phyloP scores from a whole-genome alignment of 2,113 vertebrate species.

The Papio anubis region DNA sequence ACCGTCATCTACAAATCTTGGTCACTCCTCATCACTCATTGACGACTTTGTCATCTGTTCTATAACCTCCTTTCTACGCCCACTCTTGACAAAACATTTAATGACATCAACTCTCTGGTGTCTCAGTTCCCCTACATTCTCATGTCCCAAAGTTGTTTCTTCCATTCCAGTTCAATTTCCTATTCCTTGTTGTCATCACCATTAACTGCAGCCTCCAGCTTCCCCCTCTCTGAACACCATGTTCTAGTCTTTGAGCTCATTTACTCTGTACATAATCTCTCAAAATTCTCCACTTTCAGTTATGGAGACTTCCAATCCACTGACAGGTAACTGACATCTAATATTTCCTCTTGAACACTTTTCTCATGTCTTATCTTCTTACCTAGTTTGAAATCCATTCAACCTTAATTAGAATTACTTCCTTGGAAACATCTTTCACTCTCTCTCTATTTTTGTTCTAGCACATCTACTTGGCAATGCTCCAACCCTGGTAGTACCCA shows the following conservation, averaged over 20 bases:
- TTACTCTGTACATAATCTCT: not conserved
- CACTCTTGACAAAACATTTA: not conserved
- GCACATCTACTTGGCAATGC: not conserved
- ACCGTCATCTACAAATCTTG: not conserved
- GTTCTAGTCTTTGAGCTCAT: not conserved
- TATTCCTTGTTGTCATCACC: not conserved
- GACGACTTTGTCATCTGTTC: not conserved
- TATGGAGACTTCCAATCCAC: rapidly evolving
- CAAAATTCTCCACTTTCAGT: not conserved
- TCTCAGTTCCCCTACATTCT: not conserved
- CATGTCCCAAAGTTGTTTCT: not conserved
- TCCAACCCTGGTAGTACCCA: not conserved
- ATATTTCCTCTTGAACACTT: not conserved
- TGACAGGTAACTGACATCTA: not conserved
- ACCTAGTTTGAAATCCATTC: not conserved
- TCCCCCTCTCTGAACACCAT: not conserved
- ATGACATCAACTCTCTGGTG: not conserved
- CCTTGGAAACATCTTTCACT: not conserved
- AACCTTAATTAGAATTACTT: not conserved
- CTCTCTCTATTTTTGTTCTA: not conserved
- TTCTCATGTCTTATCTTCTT: not conserved
- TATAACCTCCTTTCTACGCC: not conserved
- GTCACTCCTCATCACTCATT: not conserved
- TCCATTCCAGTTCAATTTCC: not conserved
- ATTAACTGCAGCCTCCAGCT: not conserved